Conservation (phyloP, 2,113 vertebrate species). For the Hyperopisus bebe region DNA sequence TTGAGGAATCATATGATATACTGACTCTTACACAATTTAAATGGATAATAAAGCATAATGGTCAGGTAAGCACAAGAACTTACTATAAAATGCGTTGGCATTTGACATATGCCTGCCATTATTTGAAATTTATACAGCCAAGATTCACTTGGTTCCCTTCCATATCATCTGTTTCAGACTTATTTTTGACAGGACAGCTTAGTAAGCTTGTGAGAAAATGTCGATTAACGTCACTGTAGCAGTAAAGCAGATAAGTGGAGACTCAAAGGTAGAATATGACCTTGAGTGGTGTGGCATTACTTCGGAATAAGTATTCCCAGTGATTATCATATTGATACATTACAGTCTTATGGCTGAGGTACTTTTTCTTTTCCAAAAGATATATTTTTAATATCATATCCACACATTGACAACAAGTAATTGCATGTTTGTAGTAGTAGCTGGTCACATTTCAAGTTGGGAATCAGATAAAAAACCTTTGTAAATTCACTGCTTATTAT, state of each 20-base stretch:
- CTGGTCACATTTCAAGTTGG: not conserved
- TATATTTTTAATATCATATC: not conserved
- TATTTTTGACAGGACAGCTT: not conserved
- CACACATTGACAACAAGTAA: not conserved
- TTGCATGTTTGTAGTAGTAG: not conserved
- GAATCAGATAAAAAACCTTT: not conserved
- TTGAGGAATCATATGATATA: not conserved
- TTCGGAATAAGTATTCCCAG: not conserved
- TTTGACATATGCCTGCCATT: not conserved
- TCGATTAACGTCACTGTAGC: not conserved
- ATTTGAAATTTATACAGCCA: not conserved
- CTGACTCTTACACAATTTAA: not conserved
- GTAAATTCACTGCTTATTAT: not conserved
- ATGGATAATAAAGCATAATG: not conserved
- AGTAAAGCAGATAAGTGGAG: not conserved
- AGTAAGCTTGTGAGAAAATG: not conserved
- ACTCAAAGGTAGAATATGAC: not conserved
- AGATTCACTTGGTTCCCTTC: not conserved
- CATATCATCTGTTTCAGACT: slow-evolving; percentile 5
- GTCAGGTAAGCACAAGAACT: not conserved
- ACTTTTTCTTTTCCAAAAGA: not conserved
- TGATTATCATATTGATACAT: not conserved
- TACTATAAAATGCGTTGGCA: not conserved
- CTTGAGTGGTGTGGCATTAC: not conserved
- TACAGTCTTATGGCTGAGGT: not conserved